Evolutionary conservation across 2,888 invertebrate genomes (phyloP).

Genomic region (Scaptomyza tumidula): DNA sequence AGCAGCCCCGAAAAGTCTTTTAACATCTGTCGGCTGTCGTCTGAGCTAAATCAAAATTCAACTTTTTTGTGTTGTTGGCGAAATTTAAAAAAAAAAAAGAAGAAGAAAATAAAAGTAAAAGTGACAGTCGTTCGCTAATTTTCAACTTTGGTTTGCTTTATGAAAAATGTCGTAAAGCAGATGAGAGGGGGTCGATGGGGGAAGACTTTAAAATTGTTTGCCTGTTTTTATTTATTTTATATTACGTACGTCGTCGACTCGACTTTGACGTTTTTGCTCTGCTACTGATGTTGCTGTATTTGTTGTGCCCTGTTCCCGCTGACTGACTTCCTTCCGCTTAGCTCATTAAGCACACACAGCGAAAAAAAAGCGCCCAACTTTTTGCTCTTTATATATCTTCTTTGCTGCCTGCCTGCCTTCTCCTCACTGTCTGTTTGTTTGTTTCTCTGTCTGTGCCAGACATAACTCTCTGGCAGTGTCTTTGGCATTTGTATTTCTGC

Average conservation of each 20-base stretch:
- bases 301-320: slow-evolving; percentile 30
- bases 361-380: slow-evolving; percentile 35
- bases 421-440: background rate
- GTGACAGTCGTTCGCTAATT: slow-evolving; percentile 76
- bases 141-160: slow-evolving; percentile 61
- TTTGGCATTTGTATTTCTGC: slow-evolving; percentile 59
- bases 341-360: slow-evolving; percentile 79
- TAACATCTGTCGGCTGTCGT: slow-evolving; percentile 53
- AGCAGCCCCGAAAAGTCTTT: slow-evolving; percentile 22
- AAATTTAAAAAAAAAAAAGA: slow-evolving; percentile 10
- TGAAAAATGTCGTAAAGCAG: slow-evolving; percentile 4
- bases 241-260: slow-evolving; percentile 63
- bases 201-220: slow-evolving; percentile 59
- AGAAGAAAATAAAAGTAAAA: slow-evolving; percentile 54
- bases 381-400: slow-evolving; percentile 9
- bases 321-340: slow-evolving; percentile 82
- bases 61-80: slow-evolving; percentile 26
- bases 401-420: slow-evolving; percentile 5
- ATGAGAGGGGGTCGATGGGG: background rate
- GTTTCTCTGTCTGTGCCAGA: slow-evolving; percentile 47
- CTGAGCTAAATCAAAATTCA: slow-evolving; percentile 56
- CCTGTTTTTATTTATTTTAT: slow-evolving; percentile 72
- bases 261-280: slow-evolving; percentile 60
- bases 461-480: slow-evolving; percentile 59
- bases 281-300: background rate